Conservation (phyloP, 2,797 vertebrate species). For the Masticophis lateralis region DNA sequence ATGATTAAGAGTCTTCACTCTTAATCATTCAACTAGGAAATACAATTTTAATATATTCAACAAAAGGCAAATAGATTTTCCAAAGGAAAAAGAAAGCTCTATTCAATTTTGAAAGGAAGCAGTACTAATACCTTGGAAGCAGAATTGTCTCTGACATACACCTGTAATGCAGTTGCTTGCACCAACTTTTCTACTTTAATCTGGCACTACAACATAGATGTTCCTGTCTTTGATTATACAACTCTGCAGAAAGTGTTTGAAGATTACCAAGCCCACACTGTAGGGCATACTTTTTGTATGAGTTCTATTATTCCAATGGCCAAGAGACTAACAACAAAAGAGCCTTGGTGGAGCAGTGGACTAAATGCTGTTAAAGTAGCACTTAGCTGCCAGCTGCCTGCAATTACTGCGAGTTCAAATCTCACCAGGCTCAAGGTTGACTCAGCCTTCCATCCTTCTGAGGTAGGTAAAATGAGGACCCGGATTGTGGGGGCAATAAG, state of each 20-base stretch:
- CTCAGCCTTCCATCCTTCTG: too few species aligned
- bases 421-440: too few species aligned
- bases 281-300: background rate
- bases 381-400: too few species aligned
- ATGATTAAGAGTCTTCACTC: background rate
- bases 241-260: background rate
- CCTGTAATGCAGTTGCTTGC: background rate
- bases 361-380: too few species aligned
- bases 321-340: background rate
- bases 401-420: too few species aligned
- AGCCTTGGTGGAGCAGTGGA: too few species aligned
- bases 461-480: too few species aligned
- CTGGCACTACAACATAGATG: background rate
- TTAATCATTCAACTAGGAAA: background rate
- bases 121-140: background rate
- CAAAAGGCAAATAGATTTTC: background rate
- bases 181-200: background rate
- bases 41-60: background rate
- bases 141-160: background rate
- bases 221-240: background rate
- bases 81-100: background rate
- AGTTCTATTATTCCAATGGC: background rate
- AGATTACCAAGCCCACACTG: background rate
- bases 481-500: too few species aligned
- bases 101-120: background rate